Percentiles rank a stretch among this genome's conserved stretches.
Conservation (phyloP, 2,797 vertebrate genomes). For the Eleutherodactylus coqui region DNA sequence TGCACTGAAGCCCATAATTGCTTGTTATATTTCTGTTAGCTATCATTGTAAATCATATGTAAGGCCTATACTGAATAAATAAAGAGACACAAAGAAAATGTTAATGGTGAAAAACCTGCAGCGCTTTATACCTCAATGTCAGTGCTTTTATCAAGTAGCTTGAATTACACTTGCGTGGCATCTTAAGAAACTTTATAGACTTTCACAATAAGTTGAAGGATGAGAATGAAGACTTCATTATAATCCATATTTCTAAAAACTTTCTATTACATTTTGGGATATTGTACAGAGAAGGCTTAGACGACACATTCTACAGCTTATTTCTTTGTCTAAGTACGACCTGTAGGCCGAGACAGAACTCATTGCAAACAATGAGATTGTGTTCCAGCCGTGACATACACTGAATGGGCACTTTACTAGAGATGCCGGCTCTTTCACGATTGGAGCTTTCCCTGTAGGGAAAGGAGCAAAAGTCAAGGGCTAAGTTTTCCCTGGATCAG, state of each 20-base stretch:
- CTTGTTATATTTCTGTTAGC: constrained; percentile 62
- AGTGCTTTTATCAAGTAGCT: not conserved
- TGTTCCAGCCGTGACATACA: too few species aligned
- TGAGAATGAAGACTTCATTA: constrained; percentile 20
- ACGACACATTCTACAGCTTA: not conserved
- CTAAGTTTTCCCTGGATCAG: too few species aligned
- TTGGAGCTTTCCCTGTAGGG: too few species aligned
- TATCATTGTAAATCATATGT: constrained; percentile 51
- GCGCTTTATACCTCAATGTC: not conserved
- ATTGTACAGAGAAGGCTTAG: not conserved
- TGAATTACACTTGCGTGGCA: constrained; percentile 19
- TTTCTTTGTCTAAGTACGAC: not conserved
- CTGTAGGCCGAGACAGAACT: not conserved
- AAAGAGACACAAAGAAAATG: constrained; percentile 47
- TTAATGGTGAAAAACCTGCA: constrained; percentile 21
- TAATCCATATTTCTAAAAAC: not conserved
- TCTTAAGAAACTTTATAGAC: constrained; percentile 32
- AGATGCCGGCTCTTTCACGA: too few species aligned
- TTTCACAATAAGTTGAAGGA: not conserved
- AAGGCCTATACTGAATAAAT: constrained; percentile 57
- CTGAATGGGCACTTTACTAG: too few species aligned
- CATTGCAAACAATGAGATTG: too few species aligned
- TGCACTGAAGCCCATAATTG: constrained; percentile 57
- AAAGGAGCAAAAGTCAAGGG: too few species aligned
- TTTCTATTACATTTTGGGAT: not conserved